phyloP scores from a whole-genome alignment of 2,797 vertebrate species.

The Arctocebus calabarensis region DNA sequence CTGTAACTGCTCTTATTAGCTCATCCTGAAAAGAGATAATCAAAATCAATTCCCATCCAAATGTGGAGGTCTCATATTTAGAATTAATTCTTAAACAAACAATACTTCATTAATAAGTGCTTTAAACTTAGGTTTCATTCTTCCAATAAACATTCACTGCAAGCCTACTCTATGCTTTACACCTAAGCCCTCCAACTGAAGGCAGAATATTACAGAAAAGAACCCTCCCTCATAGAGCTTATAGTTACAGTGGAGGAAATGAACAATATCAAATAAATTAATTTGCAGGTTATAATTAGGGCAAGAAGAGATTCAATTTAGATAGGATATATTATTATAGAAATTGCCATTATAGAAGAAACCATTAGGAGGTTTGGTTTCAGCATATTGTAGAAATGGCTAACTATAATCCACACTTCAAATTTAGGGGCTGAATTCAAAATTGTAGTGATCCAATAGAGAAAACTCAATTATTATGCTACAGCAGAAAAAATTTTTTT shows the following conservation, averaged over 20 bases:
- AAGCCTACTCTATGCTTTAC: not conserved
- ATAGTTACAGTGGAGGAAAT: not conserved
- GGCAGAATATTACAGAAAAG: not conserved
- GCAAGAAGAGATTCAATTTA: not conserved
- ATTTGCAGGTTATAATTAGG: not conserved
- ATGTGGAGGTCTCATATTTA: not conserved
- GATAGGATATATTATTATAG: not conserved
- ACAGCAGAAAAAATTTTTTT: not conserved
- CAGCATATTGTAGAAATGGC: not conserved
- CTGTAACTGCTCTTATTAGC: slow-evolving; percentile 90
- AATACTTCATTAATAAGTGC: not conserved
- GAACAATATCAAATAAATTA: not conserved
- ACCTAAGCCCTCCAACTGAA: not conserved
- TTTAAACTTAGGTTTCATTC: slow-evolving; percentile 1
- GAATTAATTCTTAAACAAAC: not conserved
- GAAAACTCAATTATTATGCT: not conserved
- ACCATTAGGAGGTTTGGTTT: slow-evolving; percentile 32
- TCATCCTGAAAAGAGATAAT: slow-evolving; percentile 90
- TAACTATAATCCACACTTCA: not conserved
- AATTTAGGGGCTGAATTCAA: slow-evolving; percentile 1
- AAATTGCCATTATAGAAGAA: not conserved
- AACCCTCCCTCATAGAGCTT: not conserved
- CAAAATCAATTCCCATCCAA: slow-evolving; percentile 45
- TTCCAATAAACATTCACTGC: not conserved
- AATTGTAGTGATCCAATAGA: not conserved